Evolutionary conservation across 1,140 invertebrate species (phyloP).

Genomic region (Cydia amplana): DNA sequence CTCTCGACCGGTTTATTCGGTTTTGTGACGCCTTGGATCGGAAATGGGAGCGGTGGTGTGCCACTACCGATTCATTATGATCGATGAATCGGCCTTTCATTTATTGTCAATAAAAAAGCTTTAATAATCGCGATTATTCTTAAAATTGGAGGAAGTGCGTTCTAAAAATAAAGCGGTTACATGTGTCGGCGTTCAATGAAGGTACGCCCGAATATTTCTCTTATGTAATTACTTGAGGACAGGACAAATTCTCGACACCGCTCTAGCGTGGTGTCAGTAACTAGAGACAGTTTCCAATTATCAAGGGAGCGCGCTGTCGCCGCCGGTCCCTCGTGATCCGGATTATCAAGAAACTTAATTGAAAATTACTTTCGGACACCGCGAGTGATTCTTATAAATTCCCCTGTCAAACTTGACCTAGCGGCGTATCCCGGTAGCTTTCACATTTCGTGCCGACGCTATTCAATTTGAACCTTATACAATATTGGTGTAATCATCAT

Average conservation of each 20-base stretch:
- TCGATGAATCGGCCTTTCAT: constrained; percentile 75
- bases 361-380: constrained; percentile 65
- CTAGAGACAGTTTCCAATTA: constrained; percentile 67
- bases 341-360: constrained; percentile 74
- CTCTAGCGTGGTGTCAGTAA: constrained; percentile 56
- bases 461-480: constrained; percentile 36
- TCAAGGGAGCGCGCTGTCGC: constrained; percentile 52
- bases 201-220: neutral
- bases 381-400: constrained; percentile 56
- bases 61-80: constrained; percentile 67
- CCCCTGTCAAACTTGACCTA: constrained; percentile 50
- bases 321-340: constrained; percentile 56
- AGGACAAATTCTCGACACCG: constrained; percentile 7
- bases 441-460: constrained; percentile 36
- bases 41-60: constrained; percentile 56
- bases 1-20: constrained; percentile 61
- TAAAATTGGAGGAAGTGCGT: constrained; percentile 46
- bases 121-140: constrained; percentile 51
- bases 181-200: constrained; percentile 7
- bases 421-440: constrained; percentile 47
- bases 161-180: constrained; percentile 11
- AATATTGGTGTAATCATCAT: constrained; percentile 38
- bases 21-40: constrained; percentile 60
- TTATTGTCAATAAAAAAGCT: constrained; percentile 40
- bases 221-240: constrained; percentile 6